Percentiles rank a stretch among this genome's conserved stretches.
phyloP scores from a whole-genome alignment of 2,797 vertebrate species.

The Apogon hyalosoma region DNA sequence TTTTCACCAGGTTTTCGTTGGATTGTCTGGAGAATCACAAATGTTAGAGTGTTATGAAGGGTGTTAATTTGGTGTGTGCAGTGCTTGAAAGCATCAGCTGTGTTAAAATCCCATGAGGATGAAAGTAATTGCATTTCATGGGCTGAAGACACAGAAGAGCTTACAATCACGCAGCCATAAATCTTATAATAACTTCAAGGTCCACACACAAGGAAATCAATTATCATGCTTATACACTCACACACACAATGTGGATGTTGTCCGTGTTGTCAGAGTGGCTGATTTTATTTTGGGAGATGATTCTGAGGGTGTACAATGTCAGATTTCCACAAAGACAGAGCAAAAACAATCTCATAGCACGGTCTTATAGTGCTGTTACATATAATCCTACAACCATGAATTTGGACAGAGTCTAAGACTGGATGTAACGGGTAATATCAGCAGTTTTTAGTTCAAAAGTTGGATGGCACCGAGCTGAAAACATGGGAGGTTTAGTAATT shows the following conservation, averaged over 20 bases:
- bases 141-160: slow-evolving; percentile 67
- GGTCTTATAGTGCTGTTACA: too few relatives aligned
- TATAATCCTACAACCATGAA: too few relatives aligned
- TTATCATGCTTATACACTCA: slow-evolving; percentile 67
- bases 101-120: slow-evolving; percentile 68
- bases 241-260: slow-evolving; percentile 17
- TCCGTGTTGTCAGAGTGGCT: too few relatives aligned
- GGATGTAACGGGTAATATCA: too few relatives aligned
- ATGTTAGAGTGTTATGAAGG: slow-evolving; percentile 24
- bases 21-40: slow-evolving; percentile 29
- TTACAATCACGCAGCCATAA: slow-evolving; percentile 66
- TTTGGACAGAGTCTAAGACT: too few relatives aligned
- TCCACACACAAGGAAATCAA: slow-evolving; percentile 73
- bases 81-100: slow-evolving; percentile 37
- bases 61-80: slow-evolving; percentile 48
- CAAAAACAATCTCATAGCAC: too few relatives aligned
- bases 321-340: too few relatives aligned
- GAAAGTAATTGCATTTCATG: slow-evolving; percentile 75
- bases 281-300: too few relatives aligned
- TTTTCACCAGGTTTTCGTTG: neutral
- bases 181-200: slow-evolving; percentile 63
- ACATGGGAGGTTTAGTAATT: too few relatives aligned
- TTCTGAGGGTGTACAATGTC: too few relatives aligned
- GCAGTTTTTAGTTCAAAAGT: too few relatives aligned
- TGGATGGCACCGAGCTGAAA: too few relatives aligned